Percentiles rank a stretch among this genome's conserved stretches.
These are phyloP conservation scores for Dryobota labecula DNA, from an alignment of 2,888 invertebrate genomes.

Conservation along the genomic window DNA sequence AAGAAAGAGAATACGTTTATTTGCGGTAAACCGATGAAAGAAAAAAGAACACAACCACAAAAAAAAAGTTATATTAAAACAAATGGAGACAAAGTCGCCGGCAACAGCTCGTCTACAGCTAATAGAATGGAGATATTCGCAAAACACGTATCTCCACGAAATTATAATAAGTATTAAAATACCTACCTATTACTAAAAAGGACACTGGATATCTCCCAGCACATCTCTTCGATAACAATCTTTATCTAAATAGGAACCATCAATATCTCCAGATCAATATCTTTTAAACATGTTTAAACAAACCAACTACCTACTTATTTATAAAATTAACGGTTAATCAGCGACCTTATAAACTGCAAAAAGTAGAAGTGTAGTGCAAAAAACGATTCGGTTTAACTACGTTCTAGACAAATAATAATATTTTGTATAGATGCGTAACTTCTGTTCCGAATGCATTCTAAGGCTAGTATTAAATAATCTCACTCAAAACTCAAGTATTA, in stretches of 20 bases:
- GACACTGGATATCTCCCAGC: neutral
- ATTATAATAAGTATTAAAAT: neutral
- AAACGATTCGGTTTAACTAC: conserved; percentile 7
- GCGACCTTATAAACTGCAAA: neutral
- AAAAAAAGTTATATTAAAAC: too few relatives aligned
- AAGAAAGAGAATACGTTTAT: too few relatives aligned
- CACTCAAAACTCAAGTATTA: too few relatives aligned
- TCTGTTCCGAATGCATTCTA: neutral
- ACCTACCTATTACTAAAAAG: neutral
- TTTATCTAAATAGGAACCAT: neutral
- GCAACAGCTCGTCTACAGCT: too few relatives aligned
- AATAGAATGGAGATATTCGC: too few relatives aligned
- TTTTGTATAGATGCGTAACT: neutral
- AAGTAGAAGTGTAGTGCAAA: conserved; percentile 1
- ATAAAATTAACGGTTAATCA: neutral
- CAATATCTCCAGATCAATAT: neutral
- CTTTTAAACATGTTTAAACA: neutral
- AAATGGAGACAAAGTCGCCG: too few relatives aligned
- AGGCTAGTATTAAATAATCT: too few relatives aligned
- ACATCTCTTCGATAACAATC: neutral
- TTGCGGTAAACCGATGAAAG: too few relatives aligned
- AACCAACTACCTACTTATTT: neutral
- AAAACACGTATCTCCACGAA: neutral
- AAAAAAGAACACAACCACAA: too few relatives aligned
- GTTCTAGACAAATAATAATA: neutral